Conservation (phyloP, 2,113 vertebrate genomes). For the Cervus canadensis region DNA sequence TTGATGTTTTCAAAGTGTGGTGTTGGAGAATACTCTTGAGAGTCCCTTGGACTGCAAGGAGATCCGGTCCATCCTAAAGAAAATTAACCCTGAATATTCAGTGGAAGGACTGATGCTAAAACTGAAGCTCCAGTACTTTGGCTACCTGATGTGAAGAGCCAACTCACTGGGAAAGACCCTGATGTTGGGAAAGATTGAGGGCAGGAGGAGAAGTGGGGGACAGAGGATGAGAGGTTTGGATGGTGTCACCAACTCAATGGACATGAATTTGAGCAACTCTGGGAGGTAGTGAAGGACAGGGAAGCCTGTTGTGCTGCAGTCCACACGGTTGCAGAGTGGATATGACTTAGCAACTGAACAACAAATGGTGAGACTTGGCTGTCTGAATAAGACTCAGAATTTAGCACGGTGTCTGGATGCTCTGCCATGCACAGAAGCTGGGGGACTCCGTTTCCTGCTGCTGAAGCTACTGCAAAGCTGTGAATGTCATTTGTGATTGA, state of each 20-base stretch:
- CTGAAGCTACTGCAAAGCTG: not conserved
- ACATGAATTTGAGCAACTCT: not conserved
- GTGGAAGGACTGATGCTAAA: not conserved
- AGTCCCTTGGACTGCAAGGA: not conserved
- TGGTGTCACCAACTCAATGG: not conserved
- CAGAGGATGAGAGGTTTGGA: not conserved
- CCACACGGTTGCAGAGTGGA: rapidly evolving
- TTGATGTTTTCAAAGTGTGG: not conserved
- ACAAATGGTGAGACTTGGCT: not conserved
- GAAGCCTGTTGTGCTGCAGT: not conserved
- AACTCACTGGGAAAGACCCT: not conserved
- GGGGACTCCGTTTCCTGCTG: not conserved
- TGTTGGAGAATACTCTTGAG: not conserved
- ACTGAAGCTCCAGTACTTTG: not conserved
- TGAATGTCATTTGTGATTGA: not conserved
- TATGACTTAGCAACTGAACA: not conserved
- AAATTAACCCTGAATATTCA: not conserved
- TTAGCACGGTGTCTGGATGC: not conserved
- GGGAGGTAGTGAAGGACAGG: not conserved
- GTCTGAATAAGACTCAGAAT: not conserved
- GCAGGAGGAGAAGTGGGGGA: not conserved
- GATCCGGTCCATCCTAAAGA: not conserved
- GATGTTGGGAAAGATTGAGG: not conserved
- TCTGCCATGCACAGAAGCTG: not conserved
- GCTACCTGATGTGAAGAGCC: not conserved